phyloP scores from a whole-genome alignment of 2,888 invertebrate species.

The Dasysyrphus tricinctus region DNA sequence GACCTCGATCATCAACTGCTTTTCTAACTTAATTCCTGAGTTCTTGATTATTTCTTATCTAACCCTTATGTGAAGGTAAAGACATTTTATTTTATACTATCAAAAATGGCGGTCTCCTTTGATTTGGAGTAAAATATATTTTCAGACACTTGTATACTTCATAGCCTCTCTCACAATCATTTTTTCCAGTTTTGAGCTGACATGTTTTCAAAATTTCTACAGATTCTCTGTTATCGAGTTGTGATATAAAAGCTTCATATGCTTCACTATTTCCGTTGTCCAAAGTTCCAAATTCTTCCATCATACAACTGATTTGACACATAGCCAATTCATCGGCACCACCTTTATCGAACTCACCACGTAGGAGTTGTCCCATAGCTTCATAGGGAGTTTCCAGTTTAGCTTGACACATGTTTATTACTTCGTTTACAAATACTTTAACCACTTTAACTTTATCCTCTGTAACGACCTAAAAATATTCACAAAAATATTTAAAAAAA shows the following conservation, averaged over 20 bases:
- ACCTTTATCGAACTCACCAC: background rate
- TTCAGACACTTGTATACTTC: too few species aligned
- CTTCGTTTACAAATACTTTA: background rate
- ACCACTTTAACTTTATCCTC: background rate
- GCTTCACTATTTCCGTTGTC: background rate
- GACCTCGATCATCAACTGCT: too few species aligned
- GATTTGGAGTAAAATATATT: too few species aligned
- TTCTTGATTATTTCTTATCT: too few species aligned
- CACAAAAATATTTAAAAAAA: background rate
- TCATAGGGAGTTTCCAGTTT: background rate
- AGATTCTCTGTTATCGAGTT: background rate
- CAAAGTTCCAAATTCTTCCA: background rate
- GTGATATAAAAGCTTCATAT: background rate
- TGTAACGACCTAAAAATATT: background rate
- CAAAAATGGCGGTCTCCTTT: too few species aligned
- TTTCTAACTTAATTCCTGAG: too few species aligned
- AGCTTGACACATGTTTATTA: background rate
- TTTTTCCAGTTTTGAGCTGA: too few species aligned
- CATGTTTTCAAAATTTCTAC: background rate
- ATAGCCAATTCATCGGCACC: background rate
- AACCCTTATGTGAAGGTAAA: too few species aligned
- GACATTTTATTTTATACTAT: too few species aligned
- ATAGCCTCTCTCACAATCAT: too few species aligned
- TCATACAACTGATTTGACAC: background rate
- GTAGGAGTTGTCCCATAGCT: background rate